Conservation (phyloP, 37 sponge, comb jelly and placozoan species). For the Geodia barretti region DNA sequence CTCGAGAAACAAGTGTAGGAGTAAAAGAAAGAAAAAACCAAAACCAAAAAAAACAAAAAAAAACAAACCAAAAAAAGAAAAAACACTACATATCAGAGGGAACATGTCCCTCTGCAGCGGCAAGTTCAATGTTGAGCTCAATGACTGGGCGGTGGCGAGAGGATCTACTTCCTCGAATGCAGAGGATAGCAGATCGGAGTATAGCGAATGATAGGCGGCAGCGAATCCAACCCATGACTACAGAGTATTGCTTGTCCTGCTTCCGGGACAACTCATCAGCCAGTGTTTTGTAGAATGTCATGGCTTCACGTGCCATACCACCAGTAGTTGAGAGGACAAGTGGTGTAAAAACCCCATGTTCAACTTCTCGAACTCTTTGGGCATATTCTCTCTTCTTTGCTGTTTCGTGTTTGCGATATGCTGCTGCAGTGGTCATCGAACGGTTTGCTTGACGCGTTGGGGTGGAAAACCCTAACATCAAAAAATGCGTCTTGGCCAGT, state of each 20-base stretch:
- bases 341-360: conserved; percentile 14
- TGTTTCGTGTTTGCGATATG: conserved; percentile 2
- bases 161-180: conserved; percentile 4
- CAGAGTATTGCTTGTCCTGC: not conserved
- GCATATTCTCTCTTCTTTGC: conserved; percentile 13
- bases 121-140: not conserved
- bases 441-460: too few species aligned
- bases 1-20: too few species aligned
- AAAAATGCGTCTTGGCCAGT: conserved; percentile 40
- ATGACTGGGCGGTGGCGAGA: not conserved
- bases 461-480: conserved; percentile 42
- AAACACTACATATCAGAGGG: too few species aligned
- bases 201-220: conserved; percentile 4
- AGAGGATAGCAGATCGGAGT: conserved; percentile 2
- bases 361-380: conserved; percentile 5
- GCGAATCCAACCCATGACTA: conserved; percentile 7
- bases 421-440: not conserved
- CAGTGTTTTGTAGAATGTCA: conserved; percentile 13
- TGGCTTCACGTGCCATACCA: not conserved
- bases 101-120: too few species aligned
- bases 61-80: too few species aligned
- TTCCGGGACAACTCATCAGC: not conserved
- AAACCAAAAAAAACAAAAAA: too few species aligned
- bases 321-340: not conserved
- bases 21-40: too few species aligned